phyloP scores from a whole-genome alignment of 2,888 invertebrate genomes.

The Cosmia trapezina region DNA sequence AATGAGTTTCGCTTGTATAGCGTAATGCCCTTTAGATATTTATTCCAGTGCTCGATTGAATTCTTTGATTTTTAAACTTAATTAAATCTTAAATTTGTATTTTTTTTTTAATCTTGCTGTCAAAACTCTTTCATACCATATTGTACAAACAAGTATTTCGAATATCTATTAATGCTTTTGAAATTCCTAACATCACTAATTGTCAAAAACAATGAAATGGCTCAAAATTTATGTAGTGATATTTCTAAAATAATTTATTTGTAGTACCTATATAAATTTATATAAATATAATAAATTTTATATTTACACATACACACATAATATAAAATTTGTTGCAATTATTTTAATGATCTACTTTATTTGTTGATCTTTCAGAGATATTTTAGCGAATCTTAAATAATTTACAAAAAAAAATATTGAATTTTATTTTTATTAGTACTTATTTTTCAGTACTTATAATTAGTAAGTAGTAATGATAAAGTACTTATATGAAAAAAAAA shows the following conservation, averaged over 20 bases:
- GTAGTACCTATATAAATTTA: conserved; percentile 20
- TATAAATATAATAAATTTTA: conserved; percentile 21
- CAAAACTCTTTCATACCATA: conserved; percentile 39
- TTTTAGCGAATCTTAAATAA: conserved; percentile 68
- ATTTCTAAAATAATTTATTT: conserved; percentile 25
- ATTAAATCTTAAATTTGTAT: background rate
- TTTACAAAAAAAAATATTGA: conserved; percentile 50
- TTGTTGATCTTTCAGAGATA: conserved; percentile 72
- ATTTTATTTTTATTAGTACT: conserved; percentile 38
- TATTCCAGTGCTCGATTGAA: background rate
- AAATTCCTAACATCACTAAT: conserved; percentile 40
- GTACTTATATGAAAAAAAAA: conserved; percentile 29
- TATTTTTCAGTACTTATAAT: conserved; percentile 39
- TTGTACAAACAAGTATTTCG: conserved; percentile 48
- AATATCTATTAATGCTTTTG: conserved; percentile 23
- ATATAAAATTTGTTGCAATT: conserved; percentile 43
- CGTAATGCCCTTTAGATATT: background rate
- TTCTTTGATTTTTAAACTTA: background rate
- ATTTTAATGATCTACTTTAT: conserved; percentile 62
- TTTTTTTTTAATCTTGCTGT: background rate
- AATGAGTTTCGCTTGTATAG: conserved; percentile 33
- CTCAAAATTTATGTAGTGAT: conserved; percentile 56
- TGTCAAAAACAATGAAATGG: conserved; percentile 54
- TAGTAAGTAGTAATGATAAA: conserved; percentile 47
- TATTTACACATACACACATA: conserved; percentile 28